phyloP scores from a whole-genome alignment of 2,113 vertebrate species.

The Psettodes erumei region DNA sequence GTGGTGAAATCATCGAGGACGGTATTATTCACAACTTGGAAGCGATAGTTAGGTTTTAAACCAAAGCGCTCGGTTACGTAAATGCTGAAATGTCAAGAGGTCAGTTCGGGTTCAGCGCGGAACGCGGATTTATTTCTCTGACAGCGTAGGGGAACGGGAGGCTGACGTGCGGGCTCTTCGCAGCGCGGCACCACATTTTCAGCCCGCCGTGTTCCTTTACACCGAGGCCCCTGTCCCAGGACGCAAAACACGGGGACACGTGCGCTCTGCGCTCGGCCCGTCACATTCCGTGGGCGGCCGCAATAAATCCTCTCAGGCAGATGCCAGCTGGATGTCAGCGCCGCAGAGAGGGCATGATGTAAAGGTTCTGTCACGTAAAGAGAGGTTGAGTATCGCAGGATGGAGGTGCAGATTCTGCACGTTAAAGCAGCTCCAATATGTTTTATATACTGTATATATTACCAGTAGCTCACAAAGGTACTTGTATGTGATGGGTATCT shows the following conservation, averaged over 20 bases:
- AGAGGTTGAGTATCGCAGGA: not conserved
- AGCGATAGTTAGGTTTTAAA: not conserved
- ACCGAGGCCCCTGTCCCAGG: no score
- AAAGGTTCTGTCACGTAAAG: not conserved
- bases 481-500: no score
- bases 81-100: not conserved
- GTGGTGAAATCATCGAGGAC: not conserved
- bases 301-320: conserved; percentile 1
- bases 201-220: no score
- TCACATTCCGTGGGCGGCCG: conserved; percentile 41
- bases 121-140: not conserved
- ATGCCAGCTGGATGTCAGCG: not conserved
- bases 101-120: not conserved
- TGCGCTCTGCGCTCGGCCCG: conserved; percentile 27
- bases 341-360: not conserved
- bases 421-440: no score
- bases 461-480: no score
- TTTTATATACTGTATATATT: no score
- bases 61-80: no score
- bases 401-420: no score
- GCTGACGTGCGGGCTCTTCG: conserved; percentile 17
- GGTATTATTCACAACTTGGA: not conserved
- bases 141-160: not conserved
- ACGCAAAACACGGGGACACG: not conserved
- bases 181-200: conserved; percentile 29